Conservation (phyloP, 2,888 invertebrate genomes). For the Steinernema hermaphroditum region DNA sequence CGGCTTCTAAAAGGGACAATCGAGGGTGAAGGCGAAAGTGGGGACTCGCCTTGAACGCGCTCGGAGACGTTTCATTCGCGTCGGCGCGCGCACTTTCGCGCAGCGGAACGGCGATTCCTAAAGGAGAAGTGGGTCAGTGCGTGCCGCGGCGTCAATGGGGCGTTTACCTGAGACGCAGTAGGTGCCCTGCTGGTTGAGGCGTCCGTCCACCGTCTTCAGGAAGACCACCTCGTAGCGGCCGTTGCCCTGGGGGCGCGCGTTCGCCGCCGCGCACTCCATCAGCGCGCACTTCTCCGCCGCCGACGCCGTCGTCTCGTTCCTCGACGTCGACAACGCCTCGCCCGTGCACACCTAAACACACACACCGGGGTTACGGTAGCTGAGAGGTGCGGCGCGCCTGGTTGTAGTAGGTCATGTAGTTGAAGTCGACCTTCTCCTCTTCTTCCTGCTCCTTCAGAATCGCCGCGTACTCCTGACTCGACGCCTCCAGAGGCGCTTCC, state of each 20-base stretch:
- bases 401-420: slow-evolving; percentile 31
- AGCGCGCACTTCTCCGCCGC: slow-evolving; percentile 37
- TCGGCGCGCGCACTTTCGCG: slow-evolving; percentile 16
- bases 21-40: slow-evolving; percentile 2
- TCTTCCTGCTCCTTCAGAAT: slow-evolving; percentile 18
- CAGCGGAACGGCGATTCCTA: slow-evolving; percentile 22
- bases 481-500: background rate
- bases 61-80: slow-evolving; percentile 26
- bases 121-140: slow-evolving; percentile 18
- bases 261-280: slow-evolving; percentile 38
- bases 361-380: background rate
- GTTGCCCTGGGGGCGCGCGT: slow-evolving; percentile 36
- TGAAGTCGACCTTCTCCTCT: slow-evolving; percentile 29
- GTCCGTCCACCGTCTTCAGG: slow-evolving; percentile 31
- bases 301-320: slow-evolving; percentile 34
- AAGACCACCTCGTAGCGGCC: slow-evolving; percentile 37
- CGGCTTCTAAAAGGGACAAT: slow-evolving; percentile 3
- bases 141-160: slow-evolving; percentile 27
- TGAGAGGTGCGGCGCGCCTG: background rate
- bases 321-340: slow-evolving; percentile 33
- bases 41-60: slow-evolving; percentile 24
- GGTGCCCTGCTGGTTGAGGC: slow-evolving; percentile 36
- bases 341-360: slow-evolving; percentile 28
- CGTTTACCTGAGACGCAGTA: slow-evolving; percentile 36
- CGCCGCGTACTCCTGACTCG: slow-evolving; percentile 18